Evolutionary conservation across 2,113 vertebrate genomes (phyloP).

Genomic region (Microtus richardsoni): DNA sequence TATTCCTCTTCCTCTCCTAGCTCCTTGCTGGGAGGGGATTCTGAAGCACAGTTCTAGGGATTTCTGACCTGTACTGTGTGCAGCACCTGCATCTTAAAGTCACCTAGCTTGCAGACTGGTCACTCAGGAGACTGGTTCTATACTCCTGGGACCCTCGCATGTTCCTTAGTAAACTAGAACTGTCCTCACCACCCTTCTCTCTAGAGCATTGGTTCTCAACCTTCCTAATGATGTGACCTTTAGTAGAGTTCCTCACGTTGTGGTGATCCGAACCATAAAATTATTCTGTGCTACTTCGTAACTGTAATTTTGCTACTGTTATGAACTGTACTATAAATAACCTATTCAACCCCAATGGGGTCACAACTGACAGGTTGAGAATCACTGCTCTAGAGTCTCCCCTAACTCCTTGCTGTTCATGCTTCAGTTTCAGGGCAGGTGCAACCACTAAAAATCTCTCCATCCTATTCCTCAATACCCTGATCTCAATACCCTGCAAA

Average conservation of each 20-base stretch:
- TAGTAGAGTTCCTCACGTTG: not conserved
- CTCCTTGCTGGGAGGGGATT: not conserved
- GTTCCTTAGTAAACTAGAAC: not conserved
- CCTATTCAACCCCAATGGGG: not conserved
- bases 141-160: rapidly evolving
- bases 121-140: not conserved
- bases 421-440: not conserved
- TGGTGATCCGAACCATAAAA: not conserved
- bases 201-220: not conserved
- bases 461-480: not conserved
- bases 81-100: not conserved
- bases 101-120: too few species aligned
- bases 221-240: too few species aligned
- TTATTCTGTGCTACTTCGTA: too few species aligned
- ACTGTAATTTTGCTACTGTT: not conserved
- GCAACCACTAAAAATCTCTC: not conserved
- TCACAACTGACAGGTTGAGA: not conserved
- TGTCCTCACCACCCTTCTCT: not conserved
- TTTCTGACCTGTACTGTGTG: not conserved
- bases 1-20: rapidly evolving
- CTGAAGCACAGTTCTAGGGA: too few species aligned
- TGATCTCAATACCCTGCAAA: not conserved
- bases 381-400: not conserved
- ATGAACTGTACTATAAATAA: not conserved
- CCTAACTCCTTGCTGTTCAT: not conserved